These are phyloP conservation scores for Megathymus violae DNA, from an alignment of 1,140 invertebrate species.

Conservation along the genomic window DNA sequence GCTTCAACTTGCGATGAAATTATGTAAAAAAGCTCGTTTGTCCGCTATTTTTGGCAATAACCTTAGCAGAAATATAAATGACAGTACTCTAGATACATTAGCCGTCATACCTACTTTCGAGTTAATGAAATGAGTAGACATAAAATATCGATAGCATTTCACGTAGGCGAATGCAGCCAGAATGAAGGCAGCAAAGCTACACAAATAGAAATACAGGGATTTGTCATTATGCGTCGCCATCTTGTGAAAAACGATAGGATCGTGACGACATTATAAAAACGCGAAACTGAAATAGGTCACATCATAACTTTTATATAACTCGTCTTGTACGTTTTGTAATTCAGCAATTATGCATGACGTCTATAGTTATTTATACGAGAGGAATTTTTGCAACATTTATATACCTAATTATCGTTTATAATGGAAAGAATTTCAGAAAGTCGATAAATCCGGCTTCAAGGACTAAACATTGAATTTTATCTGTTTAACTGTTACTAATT, in stretches of 20 bases:
- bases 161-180: conserved; percentile 40
- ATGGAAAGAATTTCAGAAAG: not conserved
- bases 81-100: conserved; percentile 60
- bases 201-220: conserved; percentile 83
- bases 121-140: not conserved
- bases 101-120: conserved; percentile 27
- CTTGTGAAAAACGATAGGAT: conserved; percentile 84
- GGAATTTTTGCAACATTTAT: conserved; percentile 1
- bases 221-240: conserved; percentile 80
- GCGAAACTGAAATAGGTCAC: conserved; percentile 67
- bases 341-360: not conserved
- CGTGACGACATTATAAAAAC: conserved; percentile 76
- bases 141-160: conserved; percentile 1
- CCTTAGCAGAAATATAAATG: conserved; percentile 64
- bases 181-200: conserved; percentile 63
- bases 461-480: conserved; percentile 4
- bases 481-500: too few species aligned
- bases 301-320: conserved; percentile 58
- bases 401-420: not conserved
- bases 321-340: conserved; percentile 11
- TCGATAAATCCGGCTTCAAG: conserved; percentile 18
- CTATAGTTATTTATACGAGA: not conserved
- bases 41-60: conserved; percentile 78
- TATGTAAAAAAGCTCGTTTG: conserved; percentile 80
- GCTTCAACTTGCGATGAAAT: conserved; percentile 78